These are phyloP conservation scores for Silurus aristotelis DNA, from an alignment of 2,797 vertebrate genomes.

Conservation along the genomic window DNA sequence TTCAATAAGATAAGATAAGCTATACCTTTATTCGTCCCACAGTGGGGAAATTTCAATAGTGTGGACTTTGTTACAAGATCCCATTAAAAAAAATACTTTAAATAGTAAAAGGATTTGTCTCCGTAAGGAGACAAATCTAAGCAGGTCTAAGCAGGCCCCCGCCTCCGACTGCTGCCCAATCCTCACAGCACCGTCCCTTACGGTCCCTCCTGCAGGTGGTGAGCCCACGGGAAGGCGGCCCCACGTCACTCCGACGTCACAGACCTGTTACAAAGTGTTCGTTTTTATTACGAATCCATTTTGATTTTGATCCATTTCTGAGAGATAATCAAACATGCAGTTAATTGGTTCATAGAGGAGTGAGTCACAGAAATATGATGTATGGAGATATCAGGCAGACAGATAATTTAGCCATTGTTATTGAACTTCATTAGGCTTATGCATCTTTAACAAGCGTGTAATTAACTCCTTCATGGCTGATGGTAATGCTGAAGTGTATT, in stretches of 20 bases:
- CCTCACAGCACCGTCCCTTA: too few species aligned
- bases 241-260: too few species aligned
- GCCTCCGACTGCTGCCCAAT: too few species aligned
- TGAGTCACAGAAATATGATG: constrained; percentile 44
- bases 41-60: neutral
- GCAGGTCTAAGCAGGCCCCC: too few species aligned
- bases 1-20: neutral
- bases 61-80: constrained; percentile 41
- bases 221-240: too few species aligned
- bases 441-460: constrained; percentile 64
- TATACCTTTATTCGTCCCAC: too few species aligned
- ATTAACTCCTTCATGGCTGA: constrained; percentile 55
- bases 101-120: constrained; percentile 65
- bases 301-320: neutral
- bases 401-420: constrained; percentile 56
- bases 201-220: too few species aligned
- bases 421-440: constrained; percentile 54
- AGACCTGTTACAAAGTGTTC: too few species aligned
- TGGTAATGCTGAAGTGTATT: constrained; percentile 56
- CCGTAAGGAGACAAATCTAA: too few species aligned
- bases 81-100: constrained; percentile 57
- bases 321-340: neutral
- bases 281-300: too few species aligned
- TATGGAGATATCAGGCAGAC: constrained; percentile 43
- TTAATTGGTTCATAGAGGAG: neutral